Evolutionary conservation across 2,888 invertebrate genomes (phyloP).

Genomic region (Nesidiocoris tenuis): DNA sequence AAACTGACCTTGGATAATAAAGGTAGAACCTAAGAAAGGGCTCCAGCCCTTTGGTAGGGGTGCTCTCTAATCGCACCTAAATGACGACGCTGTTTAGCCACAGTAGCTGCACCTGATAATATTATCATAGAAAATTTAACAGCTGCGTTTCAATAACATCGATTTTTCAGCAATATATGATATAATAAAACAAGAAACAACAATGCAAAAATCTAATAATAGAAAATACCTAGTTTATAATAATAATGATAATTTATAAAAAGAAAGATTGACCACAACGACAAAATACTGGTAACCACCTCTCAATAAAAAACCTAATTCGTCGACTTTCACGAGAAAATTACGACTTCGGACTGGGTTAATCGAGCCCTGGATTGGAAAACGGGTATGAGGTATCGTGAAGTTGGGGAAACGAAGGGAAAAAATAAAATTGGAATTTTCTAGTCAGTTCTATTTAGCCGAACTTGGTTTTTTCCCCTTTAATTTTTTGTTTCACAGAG

Average conservation of each 20-base stretch:
- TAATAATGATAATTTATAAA: not conserved
- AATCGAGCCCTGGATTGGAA: too few relatives aligned
- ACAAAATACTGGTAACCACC: slow-evolving; percentile 40
- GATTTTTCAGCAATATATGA: slow-evolving; percentile 5
- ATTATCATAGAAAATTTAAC: slow-evolving; percentile 41
- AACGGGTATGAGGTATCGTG: too few relatives aligned
- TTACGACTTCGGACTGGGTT: too few relatives aligned
- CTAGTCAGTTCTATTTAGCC: too few relatives aligned
- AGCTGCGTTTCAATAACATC: slow-evolving; percentile 12
- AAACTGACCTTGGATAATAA: slow-evolving; percentile 49
- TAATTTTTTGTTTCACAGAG: too few relatives aligned
- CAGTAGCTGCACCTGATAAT: slow-evolving; percentile 70
- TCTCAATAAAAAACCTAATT: slow-evolving; percentile 1
- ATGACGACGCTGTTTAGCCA: slow-evolving; percentile 78
- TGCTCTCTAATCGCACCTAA: slow-evolving; percentile 90
- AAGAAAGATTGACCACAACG: not conserved
- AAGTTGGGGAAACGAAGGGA: too few relatives aligned
- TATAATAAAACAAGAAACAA: not conserved
- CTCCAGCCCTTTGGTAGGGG: slow-evolving; percentile 95
- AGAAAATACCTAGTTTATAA: not conserved
- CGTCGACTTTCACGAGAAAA: not conserved
- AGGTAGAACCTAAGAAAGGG: slow-evolving; percentile 56
- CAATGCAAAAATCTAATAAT: slow-evolving; percentile 13
- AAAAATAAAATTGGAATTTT: too few relatives aligned
- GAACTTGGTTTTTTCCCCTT: too few relatives aligned